phyloP scores from a whole-genome alignment of 2,797 vertebrate genomes.

The Rachycentron canadum region DNA sequence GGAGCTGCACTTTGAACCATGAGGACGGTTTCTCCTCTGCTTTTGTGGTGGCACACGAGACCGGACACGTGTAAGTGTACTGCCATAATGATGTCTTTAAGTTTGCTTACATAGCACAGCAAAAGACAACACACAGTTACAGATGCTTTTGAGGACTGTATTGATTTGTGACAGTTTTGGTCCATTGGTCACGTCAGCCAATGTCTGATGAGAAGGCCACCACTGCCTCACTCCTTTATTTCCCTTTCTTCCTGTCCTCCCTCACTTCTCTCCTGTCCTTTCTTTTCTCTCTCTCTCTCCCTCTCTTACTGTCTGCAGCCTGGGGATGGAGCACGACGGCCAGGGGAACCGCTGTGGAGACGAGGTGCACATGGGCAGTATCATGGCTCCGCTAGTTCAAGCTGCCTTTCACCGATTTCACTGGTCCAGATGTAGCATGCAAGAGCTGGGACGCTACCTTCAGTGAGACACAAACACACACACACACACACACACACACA shows the following conservation, averaged over 20 bases:
- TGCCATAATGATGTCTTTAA: constrained; percentile 4
- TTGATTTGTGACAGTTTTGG: constrained; percentile 36
- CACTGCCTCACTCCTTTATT: constrained; percentile 32
- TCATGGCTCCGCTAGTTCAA: constrained; percentile 98
- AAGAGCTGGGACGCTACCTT: constrained; percentile 95
- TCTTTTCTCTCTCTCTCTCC: background rate
- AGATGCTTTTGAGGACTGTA: constrained; percentile 5
- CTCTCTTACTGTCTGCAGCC: constrained; percentile 77
- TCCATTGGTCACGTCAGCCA: constrained; percentile 31
- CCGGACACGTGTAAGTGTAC: constrained; percentile 96
- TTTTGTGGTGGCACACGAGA: constrained; percentile 98
- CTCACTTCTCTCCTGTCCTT: constrained; percentile 4
- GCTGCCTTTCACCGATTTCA: constrained; percentile 98
- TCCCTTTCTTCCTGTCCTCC: constrained; percentile 32
- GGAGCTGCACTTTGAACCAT: constrained; percentile 98
- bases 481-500: constrained; percentile 10
- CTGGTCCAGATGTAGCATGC: constrained; percentile 98
- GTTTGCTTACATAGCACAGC: background rate
- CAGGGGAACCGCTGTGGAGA: constrained; percentile 98
- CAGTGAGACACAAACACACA: constrained; percentile 86
- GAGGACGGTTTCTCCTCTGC: constrained; percentile 99
- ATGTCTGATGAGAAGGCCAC: constrained; percentile 38
- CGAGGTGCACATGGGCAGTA: constrained; percentile 97
- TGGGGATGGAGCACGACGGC: constrained; percentile 98
- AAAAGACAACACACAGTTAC: constrained; percentile 25